Evolutionary conservation across 2,888 invertebrate genomes (phyloP), one percentile per base, ranked within the genome.

Genomic region (Ditula angustiorana): DNA sequence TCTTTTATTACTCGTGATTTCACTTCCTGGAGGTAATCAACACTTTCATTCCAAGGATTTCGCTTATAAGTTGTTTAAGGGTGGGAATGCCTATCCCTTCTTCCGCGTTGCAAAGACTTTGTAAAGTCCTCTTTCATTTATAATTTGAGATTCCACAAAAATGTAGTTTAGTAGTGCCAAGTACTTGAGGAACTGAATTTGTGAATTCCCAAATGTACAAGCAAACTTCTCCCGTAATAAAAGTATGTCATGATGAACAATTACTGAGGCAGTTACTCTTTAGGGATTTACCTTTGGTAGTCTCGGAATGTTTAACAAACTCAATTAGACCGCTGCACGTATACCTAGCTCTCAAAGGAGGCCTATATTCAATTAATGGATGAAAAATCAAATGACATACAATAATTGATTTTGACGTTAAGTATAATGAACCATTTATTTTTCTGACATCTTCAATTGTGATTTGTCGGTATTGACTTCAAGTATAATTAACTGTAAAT

Each of bases 271-370:
- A 23, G 19, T 21, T 30, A 7, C 44, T 35, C 26, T 46, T 59
- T 44, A 30, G 24, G 37, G 16, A 37, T 16, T 57, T 50, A 23
- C 24, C 24, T 23, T 41, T n/a, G 24, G 30, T 50, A 8, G 5
- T 28, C 56, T 13, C 16, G n/a, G 26, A 21, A 21, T 35, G 37
- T 46, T 41, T 50, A 23, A 23, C 50, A 24, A 62, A 56, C 37
- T 44, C 50, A 63, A 58, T 63, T 63, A 41, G 24, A 5, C 5
- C 24, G 21, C 35, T 33, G 46, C 28, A 41, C 35, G 49, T 33
- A 8, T 23, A 5, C 8, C 52, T 35, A 49, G 24, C 13, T 16
- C 30, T 57, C 57, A 33, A 16, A 30, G 24, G 24, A 52, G 24
- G 3, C 13, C 19, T 41, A 19, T 16, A 19, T 57, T 52, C 35